Base-by-base conservation (phyloP, 2,888 invertebrate species). In the Plebejus argus region DNA sequence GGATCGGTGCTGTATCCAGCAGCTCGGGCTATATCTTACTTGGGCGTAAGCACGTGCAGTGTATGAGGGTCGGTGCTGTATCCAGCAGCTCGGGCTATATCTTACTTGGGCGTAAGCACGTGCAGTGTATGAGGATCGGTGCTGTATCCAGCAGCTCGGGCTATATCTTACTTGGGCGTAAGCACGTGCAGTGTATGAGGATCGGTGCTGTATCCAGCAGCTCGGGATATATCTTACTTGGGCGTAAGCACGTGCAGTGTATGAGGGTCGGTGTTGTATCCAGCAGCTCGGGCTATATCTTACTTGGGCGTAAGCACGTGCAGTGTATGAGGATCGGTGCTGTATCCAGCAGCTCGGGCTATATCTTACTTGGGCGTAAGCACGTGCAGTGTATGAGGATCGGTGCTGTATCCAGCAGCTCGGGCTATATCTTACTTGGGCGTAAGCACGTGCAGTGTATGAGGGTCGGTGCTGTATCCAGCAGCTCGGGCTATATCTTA, bases 271-370 rank as follows among this genome's bases (percentile, higher is more conserved):
- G 94, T 82, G 0, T 86, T 91, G 83, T 88, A 74, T 94, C 91
- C 6, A 97, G 95, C 0, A 96, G 94, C 3, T 95, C 28, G 28
- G 28, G 28, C 2, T 28, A 28, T 28, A 28, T 28, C 66, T 66
- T 85, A 96, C 96, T 97, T 96, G 0, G 95, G 85, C 1, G 96
- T 95, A 0, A 96, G 85, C 0, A 94, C 90, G 72, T 95, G 90
- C 0, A 97, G 83, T 0, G 89, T 87, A 33, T 95, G 89, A 0
- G 94, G 92, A 80, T 97, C 96, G 0, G 94, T 82, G 0, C 86
- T 91, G 83, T 88, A 74, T 94, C 91, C 6, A 97, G 95, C 0
- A 96, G 94, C 3, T 95, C 28, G 28, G 28, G 28, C 2, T 28
- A 28, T 28, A 28, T 28, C 66, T 66, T 85, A 96, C 96, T 97